A percentile compares a stretch with the other conserved stretches of the same genome.
Evolutionary conservation across 2,888 invertebrate genomes (phyloP).

Genomic region (Beris chalybata): DNA sequence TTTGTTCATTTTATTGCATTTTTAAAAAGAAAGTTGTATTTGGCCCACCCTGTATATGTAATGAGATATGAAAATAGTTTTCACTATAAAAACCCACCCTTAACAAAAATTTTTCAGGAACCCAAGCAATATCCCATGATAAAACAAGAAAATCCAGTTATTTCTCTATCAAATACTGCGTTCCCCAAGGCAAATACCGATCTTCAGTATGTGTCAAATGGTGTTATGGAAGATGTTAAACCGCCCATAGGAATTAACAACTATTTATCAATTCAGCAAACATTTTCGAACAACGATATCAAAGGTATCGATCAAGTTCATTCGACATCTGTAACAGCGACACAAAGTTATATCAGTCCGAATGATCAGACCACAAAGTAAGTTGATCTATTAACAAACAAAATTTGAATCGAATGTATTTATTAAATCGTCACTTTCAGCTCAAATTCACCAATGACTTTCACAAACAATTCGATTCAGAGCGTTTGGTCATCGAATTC

Average conservation of each 20-base stretch:
- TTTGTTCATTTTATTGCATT: no score
- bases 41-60: no score
- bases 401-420: no score
- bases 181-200: slow-evolving; percentile 13
- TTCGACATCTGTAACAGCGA: slow-evolving; percentile 19
- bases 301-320: slow-evolving; percentile 17
- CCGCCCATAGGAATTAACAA: slow-evolving; percentile 16
- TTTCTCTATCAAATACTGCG: slow-evolving; percentile 20
- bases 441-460: slow-evolving; percentile 27
- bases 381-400: neutral
- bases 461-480: slow-evolving; percentile 20
- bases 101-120: slow-evolving; percentile 10
- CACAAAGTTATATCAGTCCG: slow-evolving; percentile 23
- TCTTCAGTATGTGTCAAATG: slow-evolving; percentile 17
- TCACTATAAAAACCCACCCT: no score
- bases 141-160: slow-evolving; percentile 26
- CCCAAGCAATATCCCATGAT: slow-evolving; percentile 29
- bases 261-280: slow-evolving; percentile 16
- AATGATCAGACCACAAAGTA: slow-evolving; percentile 26
- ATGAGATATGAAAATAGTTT: no score
- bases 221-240: slow-evolving; percentile 20
- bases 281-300: slow-evolving; percentile 17
- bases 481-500: slow-evolving; percentile 33
- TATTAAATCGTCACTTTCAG: slow-evolving; percentile 8
- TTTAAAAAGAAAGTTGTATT: no score